Base-by-base conservation (phyloP, 1,140 invertebrate species). In the Caenorhabditis brenneri region DNA sequence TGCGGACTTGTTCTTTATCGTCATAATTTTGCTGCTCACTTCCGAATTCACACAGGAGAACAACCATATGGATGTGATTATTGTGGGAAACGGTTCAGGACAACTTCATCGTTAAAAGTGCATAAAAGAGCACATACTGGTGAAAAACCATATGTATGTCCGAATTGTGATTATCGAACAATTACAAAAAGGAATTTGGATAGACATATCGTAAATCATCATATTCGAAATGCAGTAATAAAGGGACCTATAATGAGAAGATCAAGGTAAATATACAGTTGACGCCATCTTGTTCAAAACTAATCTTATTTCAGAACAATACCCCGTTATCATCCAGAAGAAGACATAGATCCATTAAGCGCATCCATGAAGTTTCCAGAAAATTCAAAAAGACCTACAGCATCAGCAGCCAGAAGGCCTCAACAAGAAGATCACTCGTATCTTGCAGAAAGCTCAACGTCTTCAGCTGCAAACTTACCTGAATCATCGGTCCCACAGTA, bases 101-200 rank as follows among this genome's bases (percentile, higher is more conserved):
- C 89, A 27, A 84, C 83, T 5, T 90, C 89, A n/a, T 86, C 88
- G 19, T 55, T 88, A 27, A 88, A 84, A 48, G 88, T 89, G 1
- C 88, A 89, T 60, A 80, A 81, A 48, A 65, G 88, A 42, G 87
- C 86, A 0, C 97, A 99, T 91, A 98, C 97, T 0, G 96, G 97
- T 0, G 96, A 98, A 91, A 98, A 98, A 90, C 97, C 97, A 0
- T 99, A 99, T 93, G 95, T 95, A 89, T 99, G 97, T 92, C 95
- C 95, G 1, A 94, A 95, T 91, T 99, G 97, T 92, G 94, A 95
- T 10, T 99, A 99, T 91, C 95, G 96, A 0, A 96, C 97, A 6
- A 98, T 96, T 86, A 90, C 89, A n/a, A 90, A 90, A 74, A 79
- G 88, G 22, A 90, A 90, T 87, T 78, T 90, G 12, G 87, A 90